These are phyloP conservation scores for Meda fulgida DNA, from an alignment of 2,797 vertebrate genomes.

Conservation along the genomic window DNA sequence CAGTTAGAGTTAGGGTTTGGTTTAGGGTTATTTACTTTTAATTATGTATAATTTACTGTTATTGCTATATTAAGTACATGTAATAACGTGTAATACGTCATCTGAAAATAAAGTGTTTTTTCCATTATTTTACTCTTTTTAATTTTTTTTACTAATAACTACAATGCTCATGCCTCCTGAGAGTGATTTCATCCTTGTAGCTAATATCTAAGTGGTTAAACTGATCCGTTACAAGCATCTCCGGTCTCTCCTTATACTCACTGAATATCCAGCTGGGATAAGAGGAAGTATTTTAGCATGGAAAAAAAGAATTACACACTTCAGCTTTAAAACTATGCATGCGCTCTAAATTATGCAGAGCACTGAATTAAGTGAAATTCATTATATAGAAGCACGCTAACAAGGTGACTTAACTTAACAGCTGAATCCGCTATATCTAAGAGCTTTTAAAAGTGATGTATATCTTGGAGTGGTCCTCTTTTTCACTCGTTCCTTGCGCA, in stretches of 20 bases:
- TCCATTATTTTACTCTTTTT: neutral
- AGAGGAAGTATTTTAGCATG: neutral
- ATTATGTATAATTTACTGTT: no score
- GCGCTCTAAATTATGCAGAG: conserved; percentile 21
- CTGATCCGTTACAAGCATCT: neutral
- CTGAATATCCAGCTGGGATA: neutral
- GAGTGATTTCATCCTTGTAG: neutral
- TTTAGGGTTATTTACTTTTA: no score
- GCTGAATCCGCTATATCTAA: conserved; percentile 25
- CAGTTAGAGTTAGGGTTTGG: no score
- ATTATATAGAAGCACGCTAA: neutral
- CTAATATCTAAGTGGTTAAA: neutral
- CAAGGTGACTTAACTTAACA: conserved; percentile 29
- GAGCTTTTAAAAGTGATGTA: conserved; percentile 30
- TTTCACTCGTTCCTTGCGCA: neutral
- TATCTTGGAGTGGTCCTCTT: conserved; percentile 21
- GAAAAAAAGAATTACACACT: neutral
- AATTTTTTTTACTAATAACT: neutral
- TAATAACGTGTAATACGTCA: no score
- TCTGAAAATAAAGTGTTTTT: no score
- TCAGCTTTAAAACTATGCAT: conserved; percentile 24
- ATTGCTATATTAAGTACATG: no score
- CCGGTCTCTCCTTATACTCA: neutral
- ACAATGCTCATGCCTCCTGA: neutral
- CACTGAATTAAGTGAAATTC: neutral